Evolutionary conservation across 2,888 invertebrate species (phyloP), one percentile per base, ranked within the genome.

Genomic region (Drosophila buzzatii): DNA sequence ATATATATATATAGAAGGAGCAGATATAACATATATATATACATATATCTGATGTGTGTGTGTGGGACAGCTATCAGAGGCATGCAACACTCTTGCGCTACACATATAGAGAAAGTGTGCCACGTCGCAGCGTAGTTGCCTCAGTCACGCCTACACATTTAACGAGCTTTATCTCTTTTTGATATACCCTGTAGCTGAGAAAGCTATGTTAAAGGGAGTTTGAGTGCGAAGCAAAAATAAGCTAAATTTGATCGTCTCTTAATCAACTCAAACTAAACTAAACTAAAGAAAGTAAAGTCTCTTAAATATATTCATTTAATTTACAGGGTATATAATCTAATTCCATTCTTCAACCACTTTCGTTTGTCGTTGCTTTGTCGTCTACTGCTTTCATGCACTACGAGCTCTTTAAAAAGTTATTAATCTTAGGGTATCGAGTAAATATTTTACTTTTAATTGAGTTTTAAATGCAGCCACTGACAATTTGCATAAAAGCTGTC

Each of bases 361-460:
- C n/a, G 14, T 31, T 18, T 2, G 2, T 18, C n/a, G 14, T 31
- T 18, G 20, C 20, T 20, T 44, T 16, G 20, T 23, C 14, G 1
- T 18, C 12, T 3, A 10, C 20, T 12, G 27, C 27, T 27, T 23
- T 16, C 35, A 3, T n/a, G 14, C 18, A 55, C 23, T 18, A 2
- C 12, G 10, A 80, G 8, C 74, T 84, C 82, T 58, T 79, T 72
- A 70, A 81, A 81, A 75, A 60, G 74, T 84, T 85, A 85, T 89
- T 75, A 87, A 81, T 85, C 85, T 89, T 73, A 33, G 52, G 87
- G 75, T 78, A 86, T 89, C 79, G 79, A 86, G 85, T 87, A 76
- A 87, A 89, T 89, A 79, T 87, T 84, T 84, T 66, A 74, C 72
- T 75, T 84, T 76, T 87, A 89, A 85, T 89, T 79, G 85, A 87